phyloP scores from a whole-genome alignment of 2,113 vertebrate genomes.

The Pseudorectes ferrugineus region DNA sequence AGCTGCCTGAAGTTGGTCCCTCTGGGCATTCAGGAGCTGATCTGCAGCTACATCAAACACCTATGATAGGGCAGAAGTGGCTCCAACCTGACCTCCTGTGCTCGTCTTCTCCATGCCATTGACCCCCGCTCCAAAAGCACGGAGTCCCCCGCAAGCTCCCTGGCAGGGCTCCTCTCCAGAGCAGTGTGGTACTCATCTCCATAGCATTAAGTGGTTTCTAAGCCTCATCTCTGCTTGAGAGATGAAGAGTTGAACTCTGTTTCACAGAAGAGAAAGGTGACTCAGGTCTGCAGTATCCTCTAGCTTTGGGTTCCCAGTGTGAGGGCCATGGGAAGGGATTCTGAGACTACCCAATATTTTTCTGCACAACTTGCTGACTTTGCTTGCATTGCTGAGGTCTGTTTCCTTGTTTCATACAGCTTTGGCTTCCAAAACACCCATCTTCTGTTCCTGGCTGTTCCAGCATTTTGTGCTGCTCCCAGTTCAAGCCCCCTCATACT shows the following conservation, averaged over 20 bases:
- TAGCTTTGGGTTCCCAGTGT: not conserved
- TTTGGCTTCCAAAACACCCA: not conserved
- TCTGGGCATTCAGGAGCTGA: not conserved
- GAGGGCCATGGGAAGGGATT: not conserved
- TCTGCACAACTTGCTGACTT: not conserved
- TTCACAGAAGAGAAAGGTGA: not conserved
- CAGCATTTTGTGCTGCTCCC: not conserved
- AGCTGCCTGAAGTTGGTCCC: not conserved
- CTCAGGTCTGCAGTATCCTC: not conserved
- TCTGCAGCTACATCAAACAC: not conserved
- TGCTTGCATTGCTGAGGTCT: not conserved
- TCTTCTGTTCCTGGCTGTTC: not conserved
- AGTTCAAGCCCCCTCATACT: not conserved
- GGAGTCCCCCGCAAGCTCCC: accelerated
- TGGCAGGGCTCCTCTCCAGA: not conserved
- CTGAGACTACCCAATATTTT: not conserved
- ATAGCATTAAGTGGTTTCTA: not conserved
- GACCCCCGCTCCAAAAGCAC: accelerated
- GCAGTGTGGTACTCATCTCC: not conserved
- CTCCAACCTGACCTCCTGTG: not conserved
- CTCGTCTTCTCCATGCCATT: not conserved
- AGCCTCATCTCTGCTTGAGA: not conserved
- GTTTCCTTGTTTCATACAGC: not conserved
- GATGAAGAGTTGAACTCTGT: not conserved
- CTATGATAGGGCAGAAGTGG: accelerated